A percentile compares a stretch with the other conserved stretches of the same genome.
Evolutionary conservation across 2,888 invertebrate species (phyloP).

Genomic region (Ochropleura plecta): DNA sequence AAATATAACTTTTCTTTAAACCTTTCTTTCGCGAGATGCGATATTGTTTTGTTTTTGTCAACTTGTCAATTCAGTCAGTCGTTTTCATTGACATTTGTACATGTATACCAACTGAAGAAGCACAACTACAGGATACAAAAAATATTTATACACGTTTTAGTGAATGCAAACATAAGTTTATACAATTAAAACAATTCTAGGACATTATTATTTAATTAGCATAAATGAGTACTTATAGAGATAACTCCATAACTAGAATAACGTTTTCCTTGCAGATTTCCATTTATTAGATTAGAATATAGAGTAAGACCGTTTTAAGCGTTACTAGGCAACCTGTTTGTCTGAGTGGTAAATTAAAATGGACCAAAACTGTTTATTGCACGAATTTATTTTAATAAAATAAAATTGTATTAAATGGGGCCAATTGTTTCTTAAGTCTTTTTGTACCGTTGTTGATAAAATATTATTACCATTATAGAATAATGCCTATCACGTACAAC

Average conservation of each 20-base stretch:
- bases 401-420: slow-evolving; percentile 76
- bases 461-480: slow-evolving; percentile 64
- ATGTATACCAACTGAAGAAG: slow-evolving; percentile 44
- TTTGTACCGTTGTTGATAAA: slow-evolving; percentile 71
- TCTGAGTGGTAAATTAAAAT: slow-evolving; percentile 72
- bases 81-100: slow-evolving; percentile 6
- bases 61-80: background rate
- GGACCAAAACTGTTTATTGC: slow-evolving; percentile 85
- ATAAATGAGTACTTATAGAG: background rate
- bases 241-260: background rate
- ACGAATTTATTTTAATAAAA: slow-evolving; percentile 83
- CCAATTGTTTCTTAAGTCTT: slow-evolving; percentile 74
- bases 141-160: slow-evolving; percentile 46
- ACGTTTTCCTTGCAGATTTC: background rate
- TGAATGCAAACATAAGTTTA: no score
- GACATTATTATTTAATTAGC: background rate
- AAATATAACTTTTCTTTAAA: slow-evolving; percentile 36
- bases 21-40: slow-evolving; percentile 31
- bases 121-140: background rate
- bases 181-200: background rate
- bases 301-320: slow-evolving; percentile 37
- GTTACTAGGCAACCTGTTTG: slow-evolving; percentile 80
- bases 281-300: background rate
- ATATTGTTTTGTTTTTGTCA: slow-evolving; percentile 59
- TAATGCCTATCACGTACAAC: slow-evolving; percentile 86